Base-by-base conservation (phyloP, 2,797 vertebrate genomes). In the Luscinia megarhynchos region DNA sequence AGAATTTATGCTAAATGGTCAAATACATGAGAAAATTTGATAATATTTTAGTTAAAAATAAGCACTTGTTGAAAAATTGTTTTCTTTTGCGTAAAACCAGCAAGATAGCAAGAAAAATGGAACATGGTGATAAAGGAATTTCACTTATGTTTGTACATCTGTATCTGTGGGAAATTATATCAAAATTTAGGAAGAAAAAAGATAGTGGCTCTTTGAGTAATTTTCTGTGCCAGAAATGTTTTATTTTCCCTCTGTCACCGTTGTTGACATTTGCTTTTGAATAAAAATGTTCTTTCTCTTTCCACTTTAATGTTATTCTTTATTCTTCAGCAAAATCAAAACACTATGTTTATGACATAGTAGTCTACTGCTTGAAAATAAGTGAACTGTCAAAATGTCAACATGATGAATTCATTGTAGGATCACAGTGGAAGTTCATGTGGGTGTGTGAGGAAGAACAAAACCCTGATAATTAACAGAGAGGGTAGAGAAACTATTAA, bases 341-440 rank as follows among this genome's bases (percentile, higher is more conserved):
- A 64, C 27, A 36, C 46, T 72, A 5, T 64, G 55, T 79, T 94
- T 95, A 82, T 69, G 73, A 86, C 54, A 93, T 22, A 58, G 54
- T 43, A 45, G 30, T 81, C 53, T 88, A 69, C n/a, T 72, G 17
- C 74, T 84, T 87, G 55, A 36, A 94, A 92, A 91, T 91, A 89
- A 83, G 29, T 36, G 51, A 92, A 81, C 54, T 87, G 89, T 85
- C 86, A 94, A 95, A 93, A 93, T 84, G 59, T 83, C 77, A 90
- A 72, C 59, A 46, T 79, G 62, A 94, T 76, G 36, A 94, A 79
- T 84, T 82, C 34, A 70, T 51, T 82, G 36, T 38, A 69, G n/a
- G 21, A 90, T 95, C 63, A 32, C n/a, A 50, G 46, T 59, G 26
- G 61, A 85, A 26, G 15, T 55, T 55, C 46, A 43, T 34, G 63